These are phyloP conservation scores for Aleiodes leptofemur DNA, from an alignment of 2,888 invertebrate species.

Conservation along the genomic window DNA sequence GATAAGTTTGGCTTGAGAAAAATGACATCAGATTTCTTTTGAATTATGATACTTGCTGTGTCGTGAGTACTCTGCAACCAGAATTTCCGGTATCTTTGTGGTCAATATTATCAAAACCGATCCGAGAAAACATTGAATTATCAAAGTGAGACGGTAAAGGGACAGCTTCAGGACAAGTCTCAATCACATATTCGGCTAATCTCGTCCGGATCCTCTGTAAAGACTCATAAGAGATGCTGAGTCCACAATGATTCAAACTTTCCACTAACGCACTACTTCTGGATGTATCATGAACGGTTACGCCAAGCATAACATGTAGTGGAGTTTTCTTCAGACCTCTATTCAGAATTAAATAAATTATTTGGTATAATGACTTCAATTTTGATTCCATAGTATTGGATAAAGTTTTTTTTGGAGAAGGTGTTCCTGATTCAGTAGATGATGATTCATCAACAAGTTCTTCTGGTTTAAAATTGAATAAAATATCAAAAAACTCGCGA, in stretches of 20 bases:
- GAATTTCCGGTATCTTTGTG: conserved; percentile 30
- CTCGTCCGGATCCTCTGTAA: conserved; percentile 33
- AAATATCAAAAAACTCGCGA: too few relatives aligned
- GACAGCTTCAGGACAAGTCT: conserved; percentile 11
- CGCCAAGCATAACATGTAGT: conserved; percentile 48
- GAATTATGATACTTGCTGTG: conserved; percentile 5
- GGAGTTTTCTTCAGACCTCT: conserved; percentile 49
- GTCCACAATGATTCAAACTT: conserved; percentile 40
- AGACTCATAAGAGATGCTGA: conserved; percentile 47
- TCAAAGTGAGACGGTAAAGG: conserved; percentile 45
- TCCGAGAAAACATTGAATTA: neutral
- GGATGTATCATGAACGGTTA: conserved; percentile 41
- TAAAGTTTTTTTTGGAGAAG: too few relatives aligned
- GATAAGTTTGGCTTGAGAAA: too few relatives aligned
- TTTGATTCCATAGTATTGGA: too few relatives aligned
- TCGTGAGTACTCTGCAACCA: conserved; percentile 42
- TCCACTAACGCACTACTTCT: conserved; percentile 45
- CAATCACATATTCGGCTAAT: conserved; percentile 45
- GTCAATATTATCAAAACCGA: conserved; percentile 45
- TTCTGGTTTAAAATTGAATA: too few relatives aligned
- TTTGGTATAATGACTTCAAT: conserved; percentile 48
- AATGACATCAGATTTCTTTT: conserved; percentile 21
- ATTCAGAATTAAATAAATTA: conserved; percentile 47
- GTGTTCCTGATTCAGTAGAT: too few relatives aligned
- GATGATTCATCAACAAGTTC: too few relatives aligned